Conservation (phyloP, 2,113 vertebrate species). For the Cygnus atratus region DNA sequence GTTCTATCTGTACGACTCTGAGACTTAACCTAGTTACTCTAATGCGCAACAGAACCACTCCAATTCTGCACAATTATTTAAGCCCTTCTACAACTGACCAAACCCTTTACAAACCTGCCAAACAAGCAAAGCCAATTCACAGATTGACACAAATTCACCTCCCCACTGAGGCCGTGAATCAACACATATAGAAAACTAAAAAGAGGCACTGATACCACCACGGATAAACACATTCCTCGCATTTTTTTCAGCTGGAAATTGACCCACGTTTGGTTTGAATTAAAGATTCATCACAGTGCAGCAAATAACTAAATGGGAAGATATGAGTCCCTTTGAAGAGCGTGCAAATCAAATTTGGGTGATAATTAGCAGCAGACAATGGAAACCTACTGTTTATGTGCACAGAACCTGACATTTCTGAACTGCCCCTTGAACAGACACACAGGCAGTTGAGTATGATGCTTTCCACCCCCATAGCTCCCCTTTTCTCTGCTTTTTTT, state of each 20-base stretch:
- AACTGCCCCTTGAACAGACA: background rate
- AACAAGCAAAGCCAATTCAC: conserved; percentile 34
- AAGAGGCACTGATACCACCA: conserved; percentile 23
- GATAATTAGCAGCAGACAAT: conserved; percentile 70
- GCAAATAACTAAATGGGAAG: conserved; percentile 69
- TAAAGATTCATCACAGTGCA: conserved; percentile 69
- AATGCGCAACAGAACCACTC: background rate
- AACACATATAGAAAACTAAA: background rate
- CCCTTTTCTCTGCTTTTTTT: background rate
- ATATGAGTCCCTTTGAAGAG: conserved; percentile 75
- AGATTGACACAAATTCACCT: conserved; percentile 32
- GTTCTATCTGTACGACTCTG: background rate
- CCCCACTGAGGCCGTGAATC: conserved; percentile 6
- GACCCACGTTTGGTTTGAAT: conserved; percentile 72
- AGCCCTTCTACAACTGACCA: background rate
- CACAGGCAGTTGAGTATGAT: background rate
- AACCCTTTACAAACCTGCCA: conserved; percentile 1
- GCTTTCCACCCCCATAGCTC: background rate
- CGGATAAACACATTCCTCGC: conserved; percentile 44
- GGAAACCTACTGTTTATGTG: background rate
- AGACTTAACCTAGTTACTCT: background rate
- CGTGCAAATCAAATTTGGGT: conserved; percentile 63
- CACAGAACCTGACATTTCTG: background rate
- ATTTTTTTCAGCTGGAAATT: conserved; percentile 28
- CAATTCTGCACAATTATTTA: background rate